These are phyloP conservation scores for Zaprionus lineosus DNA, from an alignment of 2,888 invertebrate species.

Conservation along the genomic window DNA sequence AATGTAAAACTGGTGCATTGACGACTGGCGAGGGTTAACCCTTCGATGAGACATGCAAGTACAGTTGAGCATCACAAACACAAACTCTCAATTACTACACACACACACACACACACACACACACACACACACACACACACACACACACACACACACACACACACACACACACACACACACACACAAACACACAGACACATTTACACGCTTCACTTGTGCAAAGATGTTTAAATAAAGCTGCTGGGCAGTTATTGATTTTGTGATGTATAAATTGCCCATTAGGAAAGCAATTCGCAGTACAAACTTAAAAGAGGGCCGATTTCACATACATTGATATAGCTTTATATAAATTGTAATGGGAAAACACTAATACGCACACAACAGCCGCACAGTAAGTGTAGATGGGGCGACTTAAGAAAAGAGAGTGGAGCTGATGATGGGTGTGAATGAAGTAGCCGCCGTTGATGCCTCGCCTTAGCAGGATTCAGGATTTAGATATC, in stretches of 20 bases:
- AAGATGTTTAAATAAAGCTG: slow-evolving; percentile 45
- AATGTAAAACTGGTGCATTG: slow-evolving; percentile 32
- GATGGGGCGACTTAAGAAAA: slow-evolving; percentile 19
- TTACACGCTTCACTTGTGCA: slow-evolving; percentile 9
- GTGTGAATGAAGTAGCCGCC: slow-evolving; percentile 45
- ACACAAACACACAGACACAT: slow-evolving; percentile 11
- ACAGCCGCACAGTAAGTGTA: slow-evolving; percentile 5
- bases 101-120: slow-evolving; percentile 1
- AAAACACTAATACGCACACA: slow-evolving; percentile 34
- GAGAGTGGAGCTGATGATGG: slow-evolving; percentile 44
- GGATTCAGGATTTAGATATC: slow-evolving; percentile 76
- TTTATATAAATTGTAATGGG: slow-evolving; percentile 73
- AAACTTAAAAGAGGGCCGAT: slow-evolving; percentile 14
- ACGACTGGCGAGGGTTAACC: slow-evolving; percentile 49
- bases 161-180: slow-evolving; percentile 1
- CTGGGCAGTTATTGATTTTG: slow-evolving; percentile 70
- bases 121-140: slow-evolving; percentile 6
- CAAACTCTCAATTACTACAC: too few relatives aligned
- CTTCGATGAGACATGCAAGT: slow-evolving; percentile 50
- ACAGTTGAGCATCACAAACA: slow-evolving; percentile 53
- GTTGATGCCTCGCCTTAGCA: slow-evolving; percentile 46
- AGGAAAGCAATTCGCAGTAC: slow-evolving; percentile 32
- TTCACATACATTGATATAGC: slow-evolving; percentile 64
- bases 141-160: slow-evolving; percentile 8
- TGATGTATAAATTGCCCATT: slow-evolving; percentile 66